Evolutionary conservation across 23 tunicate genomes (phyloP).

Genomic region (Clavelina lepadiformis): DNA sequence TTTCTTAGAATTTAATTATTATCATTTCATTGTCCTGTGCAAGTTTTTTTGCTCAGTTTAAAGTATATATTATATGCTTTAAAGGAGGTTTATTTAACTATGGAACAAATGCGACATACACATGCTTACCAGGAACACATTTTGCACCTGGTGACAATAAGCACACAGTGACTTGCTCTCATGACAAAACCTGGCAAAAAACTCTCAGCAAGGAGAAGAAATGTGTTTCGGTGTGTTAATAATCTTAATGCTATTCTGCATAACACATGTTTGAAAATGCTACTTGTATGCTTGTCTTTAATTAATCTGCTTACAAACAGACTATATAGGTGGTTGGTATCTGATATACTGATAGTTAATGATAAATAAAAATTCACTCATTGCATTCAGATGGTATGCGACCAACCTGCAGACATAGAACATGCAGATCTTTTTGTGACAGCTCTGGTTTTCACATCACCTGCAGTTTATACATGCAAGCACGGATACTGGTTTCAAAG

Average conservation of each 20-base stretch:
- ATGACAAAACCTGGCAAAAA: constrained; percentile 73
- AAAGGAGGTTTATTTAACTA: constrained; percentile 15
- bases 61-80: too few species aligned
- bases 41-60: too few species aligned
- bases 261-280: too few species aligned
- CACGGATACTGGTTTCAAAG: constrained; percentile 47
- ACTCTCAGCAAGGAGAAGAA: constrained; percentile 5
- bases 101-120: constrained; percentile 28
- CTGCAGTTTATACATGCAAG: constrained; percentile 40
- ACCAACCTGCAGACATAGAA: constrained; percentile 17
- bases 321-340: too few species aligned
- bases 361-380: too few species aligned
- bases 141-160: constrained; percentile 11
- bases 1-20: too few species aligned
- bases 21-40: too few species aligned
- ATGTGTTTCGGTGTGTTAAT: too few species aligned
- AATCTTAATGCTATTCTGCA: too few species aligned
- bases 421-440: constrained; percentile 3
- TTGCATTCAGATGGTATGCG: constrained; percentile 38
- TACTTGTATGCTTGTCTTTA: too few species aligned
- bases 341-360: too few species aligned
- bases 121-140: constrained; percentile 44
- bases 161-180: constrained; percentile 43
- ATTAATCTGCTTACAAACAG: too few species aligned
- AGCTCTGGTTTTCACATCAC: constrained; percentile 7